Evolutionary conservation across 1,140 invertebrate genomes (phyloP).

Genomic region (Drosophila seguyi): DNA sequence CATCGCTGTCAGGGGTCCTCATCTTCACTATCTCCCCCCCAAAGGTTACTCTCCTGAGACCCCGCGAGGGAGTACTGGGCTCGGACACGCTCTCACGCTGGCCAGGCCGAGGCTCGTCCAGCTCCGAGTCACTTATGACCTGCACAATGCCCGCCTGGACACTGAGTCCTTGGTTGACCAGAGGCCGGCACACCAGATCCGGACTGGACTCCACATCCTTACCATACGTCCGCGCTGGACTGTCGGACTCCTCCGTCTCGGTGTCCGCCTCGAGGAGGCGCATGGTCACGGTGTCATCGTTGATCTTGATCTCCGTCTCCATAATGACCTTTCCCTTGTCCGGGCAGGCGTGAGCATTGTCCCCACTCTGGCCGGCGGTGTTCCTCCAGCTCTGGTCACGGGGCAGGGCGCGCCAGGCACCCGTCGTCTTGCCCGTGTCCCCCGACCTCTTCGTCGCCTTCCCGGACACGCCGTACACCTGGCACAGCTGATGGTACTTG

Average conservation of each 20-base stretch:
- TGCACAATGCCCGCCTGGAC: constrained; percentile 85
- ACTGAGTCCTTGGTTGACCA: constrained; percentile 6
- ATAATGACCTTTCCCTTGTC: constrained; percentile 88
- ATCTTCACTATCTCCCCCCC: constrained; percentile 93
- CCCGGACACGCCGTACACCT: constrained; percentile 87
- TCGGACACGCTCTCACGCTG: constrained; percentile 1
- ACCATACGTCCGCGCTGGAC: constrained; percentile 29
- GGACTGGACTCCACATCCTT: constrained; percentile 81
- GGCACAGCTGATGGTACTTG: constrained; percentile 89
- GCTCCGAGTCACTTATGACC: constrained; percentile 87
- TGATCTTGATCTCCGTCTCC: constrained; percentile 92
- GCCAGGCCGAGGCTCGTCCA: constrained; percentile 85
- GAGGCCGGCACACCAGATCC: constrained; percentile 66
- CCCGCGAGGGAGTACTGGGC: constrained; percentile 84
- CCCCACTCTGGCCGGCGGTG: constrained; percentile 1
- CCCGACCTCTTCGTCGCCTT: constrained; percentile 29
- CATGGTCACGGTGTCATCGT: constrained; percentile 92
- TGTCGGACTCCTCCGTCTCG: constrained; percentile 71
- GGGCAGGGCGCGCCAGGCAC: constrained; percentile 68
- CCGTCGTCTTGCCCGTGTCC: constrained; percentile 27
- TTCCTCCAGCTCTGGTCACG: constrained; percentile 63
- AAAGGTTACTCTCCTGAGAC: constrained; percentile 90
- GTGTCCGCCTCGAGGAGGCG: constrained; percentile 90
- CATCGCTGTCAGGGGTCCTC: constrained; percentile 92
- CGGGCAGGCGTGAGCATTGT: constrained; percentile 13